Evolutionary conservation across 2,888 invertebrate species (phyloP).

Genomic region (Rhimphoctona megacephalus): DNA sequence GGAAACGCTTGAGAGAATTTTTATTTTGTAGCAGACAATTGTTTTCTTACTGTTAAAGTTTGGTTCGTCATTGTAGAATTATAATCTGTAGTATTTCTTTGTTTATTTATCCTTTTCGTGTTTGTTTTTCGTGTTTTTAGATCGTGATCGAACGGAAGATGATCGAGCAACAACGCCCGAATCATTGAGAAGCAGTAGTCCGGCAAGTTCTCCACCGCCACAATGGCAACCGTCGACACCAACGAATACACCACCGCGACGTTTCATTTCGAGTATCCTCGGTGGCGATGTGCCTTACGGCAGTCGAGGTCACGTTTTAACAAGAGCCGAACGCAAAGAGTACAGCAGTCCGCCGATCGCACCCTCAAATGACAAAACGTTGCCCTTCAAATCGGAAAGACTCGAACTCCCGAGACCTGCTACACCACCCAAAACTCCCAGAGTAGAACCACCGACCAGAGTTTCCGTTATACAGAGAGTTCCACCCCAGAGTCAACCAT

Average conservation of each 20-base stretch:
- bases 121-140: neutral
- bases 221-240: constrained; percentile 79
- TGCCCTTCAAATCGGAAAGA: constrained; percentile 86
- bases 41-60: neutral
- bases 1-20: neutral
- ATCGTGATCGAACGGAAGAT: constrained; percentile 83
- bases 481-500: constrained; percentile 85
- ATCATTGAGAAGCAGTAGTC: constrained; percentile 81
- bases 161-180: constrained; percentile 83
- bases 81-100: neutral
- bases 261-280: constrained; percentile 92
- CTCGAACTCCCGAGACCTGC: constrained; percentile 84
- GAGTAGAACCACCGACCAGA: constrained; percentile 88
- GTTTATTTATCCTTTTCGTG: neutral
- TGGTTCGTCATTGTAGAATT: no score
- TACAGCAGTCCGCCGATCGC: constrained; percentile 87
- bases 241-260: constrained; percentile 85
- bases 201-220: constrained; percentile 81
- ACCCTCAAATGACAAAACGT: constrained; percentile 87
- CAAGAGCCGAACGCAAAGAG: constrained; percentile 93
- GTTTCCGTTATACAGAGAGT: constrained; percentile 94
- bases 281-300: constrained; percentile 94
- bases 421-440: constrained; percentile 88
- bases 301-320: constrained; percentile 92
- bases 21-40: neutral